Evolutionary conservation across 2,797 vertebrate species (phyloP), one percentile per base, ranked within the genome.

Genomic region (Amniataba percoides): DNA sequence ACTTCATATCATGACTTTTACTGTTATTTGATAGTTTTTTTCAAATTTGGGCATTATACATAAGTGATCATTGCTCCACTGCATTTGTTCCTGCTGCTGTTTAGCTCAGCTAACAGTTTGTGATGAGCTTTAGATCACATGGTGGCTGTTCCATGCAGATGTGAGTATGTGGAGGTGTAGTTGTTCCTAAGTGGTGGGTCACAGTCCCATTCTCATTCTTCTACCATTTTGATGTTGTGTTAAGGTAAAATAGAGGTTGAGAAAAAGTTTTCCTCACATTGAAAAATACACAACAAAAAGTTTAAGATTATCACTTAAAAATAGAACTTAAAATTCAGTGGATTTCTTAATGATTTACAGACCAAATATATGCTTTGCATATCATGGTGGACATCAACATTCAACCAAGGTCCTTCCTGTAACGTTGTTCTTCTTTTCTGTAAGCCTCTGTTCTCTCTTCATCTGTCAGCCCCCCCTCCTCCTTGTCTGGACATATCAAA

Each of bases 401-500:
- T 59, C 19, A n/a, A n/a, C n/a, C n/a, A n/a, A n/a, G n/a, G n/a
- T n/a, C n/a, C n/a, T n/a, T 60, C 5, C 46, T 36, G 12, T 70
- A 31, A 19, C 11, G 2, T 48, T 7, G 1, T 11, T 52, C 7
- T 16, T 19, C 10, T 52, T 43, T 3, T 12, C 34, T 52, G 10
- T 21, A 21, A 59, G 39, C 39, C 45, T 61, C 15, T 39, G 13
- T 23, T 62, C 40, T 45, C 39, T 52, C 42, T 45, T 34, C 3
- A n/a, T 52, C 57, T 13, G 21, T 36, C 51, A 18, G 8, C 7
- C 25, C 21, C 21, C 21, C 58, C 46, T 48, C 16, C 14, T 43
- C 64, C 59, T 74, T 59, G 42, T 25, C 31, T 63, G 40, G 42
- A 77, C 60, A 57, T n/a, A 65, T 70, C 61, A 74, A 55, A 74